Percentiles rank a stretch among this genome's conserved stretches.
These are phyloP conservation scores for Tetragonula clypearis DNA, from an alignment of 1,140 invertebrate genomes.

Conservation along the genomic window DNA sequence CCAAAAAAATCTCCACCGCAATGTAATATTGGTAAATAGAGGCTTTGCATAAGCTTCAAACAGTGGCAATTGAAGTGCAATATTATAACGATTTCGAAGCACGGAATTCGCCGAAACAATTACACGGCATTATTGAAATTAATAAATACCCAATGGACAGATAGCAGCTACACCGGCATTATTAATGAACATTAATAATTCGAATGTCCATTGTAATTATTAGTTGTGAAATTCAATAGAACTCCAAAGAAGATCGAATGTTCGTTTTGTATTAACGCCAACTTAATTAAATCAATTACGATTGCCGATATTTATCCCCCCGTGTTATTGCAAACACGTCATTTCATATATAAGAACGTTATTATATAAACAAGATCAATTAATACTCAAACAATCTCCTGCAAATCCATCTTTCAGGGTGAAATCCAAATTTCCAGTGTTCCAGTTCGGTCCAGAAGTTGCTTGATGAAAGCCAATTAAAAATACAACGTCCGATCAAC, in stretches of 20 bases:
- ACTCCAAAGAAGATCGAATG: neutral
- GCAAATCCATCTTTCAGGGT: neutral
- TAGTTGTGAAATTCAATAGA: conserved; percentile 10
- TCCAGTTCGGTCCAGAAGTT: neutral
- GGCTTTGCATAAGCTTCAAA: neutral
- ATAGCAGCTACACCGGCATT: neutral
- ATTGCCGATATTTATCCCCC: neutral
- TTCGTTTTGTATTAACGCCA: neutral
- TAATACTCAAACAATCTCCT: neutral
- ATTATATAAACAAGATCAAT: neutral
- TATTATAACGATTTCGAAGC: conserved; percentile 7
- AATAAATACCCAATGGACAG: conserved; percentile 9
- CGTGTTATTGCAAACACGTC: neutral
- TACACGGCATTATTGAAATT: conserved; percentile 12
- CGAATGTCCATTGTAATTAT: neutral
- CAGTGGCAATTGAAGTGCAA: neutral
- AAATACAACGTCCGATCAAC: neutral
- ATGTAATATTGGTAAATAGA: neutral
- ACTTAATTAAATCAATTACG: conserved; percentile 22
- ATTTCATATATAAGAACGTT: neutral
- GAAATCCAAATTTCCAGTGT: neutral
- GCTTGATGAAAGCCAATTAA: neutral
- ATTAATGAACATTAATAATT: conserved; percentile 29
- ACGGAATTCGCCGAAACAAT: conserved; percentile 9
- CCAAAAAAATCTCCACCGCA: too few species aligned